phyloP scores from a whole-genome alignment of 2,888 invertebrate species.

The Tortrix viridana region DNA sequence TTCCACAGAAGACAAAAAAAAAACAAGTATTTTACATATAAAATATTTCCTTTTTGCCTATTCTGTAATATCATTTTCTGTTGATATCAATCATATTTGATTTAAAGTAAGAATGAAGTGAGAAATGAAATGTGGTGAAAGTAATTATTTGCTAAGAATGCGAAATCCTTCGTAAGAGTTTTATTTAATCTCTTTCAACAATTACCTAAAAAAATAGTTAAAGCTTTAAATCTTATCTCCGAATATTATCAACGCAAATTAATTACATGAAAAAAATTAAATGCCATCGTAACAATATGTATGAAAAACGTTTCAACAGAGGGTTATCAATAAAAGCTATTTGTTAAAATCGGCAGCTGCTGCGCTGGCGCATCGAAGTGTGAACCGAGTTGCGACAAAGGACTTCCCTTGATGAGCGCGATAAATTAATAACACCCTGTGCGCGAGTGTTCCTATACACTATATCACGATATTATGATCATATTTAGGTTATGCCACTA shows the following conservation, averaged over 20 bases:
- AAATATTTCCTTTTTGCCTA: no score
- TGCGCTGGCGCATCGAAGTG: conserved; percentile 63
- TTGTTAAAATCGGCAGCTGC: conserved; percentile 77
- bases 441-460: conserved; percentile 35
- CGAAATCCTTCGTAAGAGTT: not conserved
- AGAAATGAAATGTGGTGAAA: no score
- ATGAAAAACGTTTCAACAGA: conserved; percentile 49
- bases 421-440: conserved; percentile 62
- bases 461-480: not conserved
- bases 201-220: not conserved
- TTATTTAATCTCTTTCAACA: not conserved
- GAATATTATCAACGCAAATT: conserved; percentile 26
- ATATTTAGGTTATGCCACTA: not conserved
- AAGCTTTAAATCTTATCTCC: conserved; percentile 3
- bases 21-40: no score
- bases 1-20: not conserved
- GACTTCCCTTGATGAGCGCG: conserved; percentile 67
- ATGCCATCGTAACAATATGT: conserved; percentile 41
- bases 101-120: no score
- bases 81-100: no score
- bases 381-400: conserved; percentile 70
- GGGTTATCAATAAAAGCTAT: conserved; percentile 66
- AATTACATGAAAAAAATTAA: conserved; percentile 36
- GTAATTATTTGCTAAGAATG: no score
- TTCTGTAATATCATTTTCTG: no score